Base-by-base conservation (phyloP, 1,140 invertebrate genomes). In the Heterodera schachtii region DNA sequence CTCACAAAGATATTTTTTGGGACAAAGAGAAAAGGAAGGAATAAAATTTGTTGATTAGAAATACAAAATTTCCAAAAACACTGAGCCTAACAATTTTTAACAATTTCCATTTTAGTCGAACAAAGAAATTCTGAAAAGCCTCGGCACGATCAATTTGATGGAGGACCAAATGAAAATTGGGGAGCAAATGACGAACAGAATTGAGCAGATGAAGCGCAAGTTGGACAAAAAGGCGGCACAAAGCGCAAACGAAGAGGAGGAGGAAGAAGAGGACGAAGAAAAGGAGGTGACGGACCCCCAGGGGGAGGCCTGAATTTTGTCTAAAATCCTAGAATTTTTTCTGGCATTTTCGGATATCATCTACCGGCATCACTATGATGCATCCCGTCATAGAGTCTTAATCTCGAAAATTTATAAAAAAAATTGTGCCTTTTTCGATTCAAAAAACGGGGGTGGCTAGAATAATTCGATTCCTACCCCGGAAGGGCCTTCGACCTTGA, bases 111-210 rank as follows among this genome's bases (percentile, higher is more conserved):
- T 78, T 49, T 60, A 80, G 79, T n/a, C 21, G 3, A 83, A 82
- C 75, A 71, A 78, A 49, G 52, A 78, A 21, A 82, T 83, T 67
- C 16, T 83, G 21, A 70, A 82, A 44, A 44, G 49, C 69, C 66
- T 83, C n/a, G 82, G 85, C 4, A 84, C 84, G 11, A 19, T 84
- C 66, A 74, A 84, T 70, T 49, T 86, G 43, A 83, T 84, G 31
- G 73, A 84, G 71, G 31, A 31, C 31, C 41, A 41, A n/a, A 64
- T 70, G 57, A 43, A 49, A 41, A 69, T 11, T 1, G 49, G 21
- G 41, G 64, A 78, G 8, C 8, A 66, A 31, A 44, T 19, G 57
- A 0, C 75, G 41, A 21, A 21, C 57, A 31, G 47, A 76, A n/a
- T 76, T 21, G 49, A n/a, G n/a, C 7, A n/a, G 16, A 16, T 11